Evolutionary conservation across 92 coral and sea anemone species (phyloP).

Genomic region (Isaurus tuberculatus): DNA sequence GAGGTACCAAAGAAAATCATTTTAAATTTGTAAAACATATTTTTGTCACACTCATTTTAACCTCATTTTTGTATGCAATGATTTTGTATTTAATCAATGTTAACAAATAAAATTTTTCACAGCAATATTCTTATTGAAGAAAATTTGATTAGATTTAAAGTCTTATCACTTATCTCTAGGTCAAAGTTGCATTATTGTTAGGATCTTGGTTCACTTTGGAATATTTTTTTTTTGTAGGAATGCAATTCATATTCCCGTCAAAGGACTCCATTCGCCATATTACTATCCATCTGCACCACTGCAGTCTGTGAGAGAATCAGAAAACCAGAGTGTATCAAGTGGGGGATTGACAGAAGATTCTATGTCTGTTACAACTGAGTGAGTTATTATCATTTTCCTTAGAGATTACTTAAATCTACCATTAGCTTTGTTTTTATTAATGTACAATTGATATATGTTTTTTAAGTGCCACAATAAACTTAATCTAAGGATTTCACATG

Average conservation of each 20-base stretch:
- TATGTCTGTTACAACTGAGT: constrained; percentile 83
- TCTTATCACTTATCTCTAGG: neutral
- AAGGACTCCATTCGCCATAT: constrained; percentile 73
- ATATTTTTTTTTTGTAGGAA: constrained; percentile 58
- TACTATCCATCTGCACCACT: constrained; percentile 84
- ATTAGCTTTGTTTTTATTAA: neutral
- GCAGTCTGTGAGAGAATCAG: constrained; percentile 88
- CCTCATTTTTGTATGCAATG: too few relatives aligned
- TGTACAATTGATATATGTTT: too few relatives aligned
- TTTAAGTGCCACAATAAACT: too few relatives aligned
- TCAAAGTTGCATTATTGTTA: neutral
- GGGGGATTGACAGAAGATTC: constrained; percentile 98
- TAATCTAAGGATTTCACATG: too few relatives aligned
- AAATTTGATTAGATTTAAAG: too few relatives aligned
- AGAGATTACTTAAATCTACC: neutral
- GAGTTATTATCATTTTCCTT: constrained; percentile 24
- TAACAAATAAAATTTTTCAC: too few relatives aligned
- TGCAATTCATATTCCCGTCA: constrained; percentile 71
- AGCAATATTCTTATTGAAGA: too few relatives aligned
- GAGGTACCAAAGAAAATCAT: neutral
- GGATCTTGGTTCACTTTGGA: neutral
- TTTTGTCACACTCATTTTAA: neutral
- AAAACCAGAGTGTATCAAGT: constrained; percentile 93
- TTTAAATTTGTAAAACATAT: neutral
- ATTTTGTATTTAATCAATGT: too few relatives aligned